Percentiles rank a stretch among this genome's conserved stretches.
These are phyloP conservation scores for Chironomus striatipennis DNA, from an alignment of 1,140 invertebrate species.

Conservation along the genomic window DNA sequence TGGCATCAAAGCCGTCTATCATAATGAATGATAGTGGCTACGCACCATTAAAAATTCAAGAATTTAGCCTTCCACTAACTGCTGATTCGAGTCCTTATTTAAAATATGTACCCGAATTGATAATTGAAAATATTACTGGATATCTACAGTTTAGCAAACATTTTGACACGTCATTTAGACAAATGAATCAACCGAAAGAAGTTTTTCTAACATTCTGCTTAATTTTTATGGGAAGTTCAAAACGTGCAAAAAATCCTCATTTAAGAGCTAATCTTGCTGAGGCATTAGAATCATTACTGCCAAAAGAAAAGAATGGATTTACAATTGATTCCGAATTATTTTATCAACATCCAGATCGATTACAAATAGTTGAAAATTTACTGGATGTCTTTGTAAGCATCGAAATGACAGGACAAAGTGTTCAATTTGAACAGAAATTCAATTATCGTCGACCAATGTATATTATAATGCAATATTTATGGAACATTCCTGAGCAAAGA, in stretches of 20 bases:
- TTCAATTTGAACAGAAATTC: slow-evolving; percentile 95
- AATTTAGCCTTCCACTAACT: slow-evolving; percentile 32
- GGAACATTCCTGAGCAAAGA: slow-evolving; percentile 69
- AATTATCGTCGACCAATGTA: slow-evolving; percentile 95
- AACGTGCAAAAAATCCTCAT: slow-evolving; percentile 85
- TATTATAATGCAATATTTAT: slow-evolving; percentile 83
- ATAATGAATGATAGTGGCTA: slow-evolving; percentile 30
- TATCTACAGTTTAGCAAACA: slow-evolving; percentile 67
- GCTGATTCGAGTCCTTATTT: slow-evolving; percentile 32
- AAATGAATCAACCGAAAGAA: slow-evolving; percentile 38
- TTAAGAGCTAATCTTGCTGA: slow-evolving; percentile 82
- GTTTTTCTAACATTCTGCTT: slow-evolving; percentile 66
- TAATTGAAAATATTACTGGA: slow-evolving; percentile 80
- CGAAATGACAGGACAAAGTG: slow-evolving; percentile 93
- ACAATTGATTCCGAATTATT: slow-evolving; percentile 64
- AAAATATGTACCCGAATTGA: slow-evolving; percentile 68
- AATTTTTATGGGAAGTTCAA: slow-evolving; percentile 65
- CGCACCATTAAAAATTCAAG: slow-evolving; percentile 31
- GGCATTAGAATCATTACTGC: slow-evolving; percentile 73
- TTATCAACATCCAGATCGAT: slow-evolving; percentile 60
- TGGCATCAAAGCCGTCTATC: slow-evolving; percentile 44
- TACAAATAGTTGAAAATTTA: slow-evolving; percentile 61
- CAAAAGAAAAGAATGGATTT: slow-evolving; percentile 48
- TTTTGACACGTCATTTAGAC: slow-evolving; percentile 49
- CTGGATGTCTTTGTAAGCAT: slow-evolving; percentile 92